Percentiles rank a stretch among this genome's conserved stretches.
Conservation (phyloP, 1,140 invertebrate genomes). For the Trichonephila clavipes region DNA sequence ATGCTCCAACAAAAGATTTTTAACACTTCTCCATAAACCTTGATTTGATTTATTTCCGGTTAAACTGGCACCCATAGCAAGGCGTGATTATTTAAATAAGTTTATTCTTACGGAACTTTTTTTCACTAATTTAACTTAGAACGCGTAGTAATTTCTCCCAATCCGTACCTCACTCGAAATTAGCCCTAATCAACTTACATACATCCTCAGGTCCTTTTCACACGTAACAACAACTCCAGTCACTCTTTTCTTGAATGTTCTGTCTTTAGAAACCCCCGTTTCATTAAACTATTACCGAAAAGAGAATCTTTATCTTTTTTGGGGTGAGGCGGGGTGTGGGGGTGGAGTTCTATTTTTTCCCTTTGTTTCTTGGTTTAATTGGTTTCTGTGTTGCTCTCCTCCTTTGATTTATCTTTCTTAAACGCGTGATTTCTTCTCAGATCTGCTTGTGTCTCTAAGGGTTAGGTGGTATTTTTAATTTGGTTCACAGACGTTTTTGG, state of each 20-base stretch:
- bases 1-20: too few species aligned
- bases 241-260: neutral
- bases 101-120: too few species aligned
- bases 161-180: neutral
- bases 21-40: too few species aligned
- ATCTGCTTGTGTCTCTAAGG: neutral
- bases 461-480: neutral
- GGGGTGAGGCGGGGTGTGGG: too few species aligned
- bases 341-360: neutral
- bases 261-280: neutral
- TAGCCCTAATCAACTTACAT: neutral
- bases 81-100: too few species aligned
- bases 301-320: neutral
- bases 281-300: conserved; percentile 1
- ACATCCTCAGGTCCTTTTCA: neutral
- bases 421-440: neutral
- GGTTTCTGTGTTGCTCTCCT: neutral
- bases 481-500: neutral
- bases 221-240: neutral
- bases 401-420: neutral
- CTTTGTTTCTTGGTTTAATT: neutral
- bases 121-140: too few species aligned
- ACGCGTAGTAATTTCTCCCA: neutral
- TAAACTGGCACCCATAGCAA: too few species aligned
- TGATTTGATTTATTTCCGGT: too few species aligned